Percentiles rank a stretch among this genome's conserved stretches.
phyloP scores from a whole-genome alignment of 2,113 vertebrate genomes.

The Lichenostomus cassidix region DNA sequence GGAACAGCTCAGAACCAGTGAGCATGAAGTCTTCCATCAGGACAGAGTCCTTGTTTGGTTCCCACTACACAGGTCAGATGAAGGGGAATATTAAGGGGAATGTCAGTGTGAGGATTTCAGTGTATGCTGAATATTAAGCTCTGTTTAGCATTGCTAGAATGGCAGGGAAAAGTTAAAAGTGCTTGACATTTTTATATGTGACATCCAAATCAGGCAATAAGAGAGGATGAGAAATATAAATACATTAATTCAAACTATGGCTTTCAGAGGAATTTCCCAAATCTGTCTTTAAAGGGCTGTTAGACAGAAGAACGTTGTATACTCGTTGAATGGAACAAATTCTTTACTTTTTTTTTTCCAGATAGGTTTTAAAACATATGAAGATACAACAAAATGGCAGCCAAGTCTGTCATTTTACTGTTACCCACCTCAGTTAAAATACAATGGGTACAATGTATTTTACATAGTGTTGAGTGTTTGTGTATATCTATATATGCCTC shows the following conservation, averaged over 20 bases:
- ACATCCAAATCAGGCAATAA: neutral
- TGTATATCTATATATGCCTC: conserved; percentile 75
- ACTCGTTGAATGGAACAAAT: conserved; percentile 67
- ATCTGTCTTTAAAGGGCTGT: neutral
- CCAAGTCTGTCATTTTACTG: conserved; percentile 71
- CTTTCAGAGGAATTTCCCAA: neutral
- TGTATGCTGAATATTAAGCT: neutral
- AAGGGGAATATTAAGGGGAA: neutral
- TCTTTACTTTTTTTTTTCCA: conserved; percentile 72
- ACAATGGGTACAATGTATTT: conserved; percentile 76
- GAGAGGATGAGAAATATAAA: neutral
- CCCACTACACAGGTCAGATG: neutral
- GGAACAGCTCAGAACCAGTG: neutral
- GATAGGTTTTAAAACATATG: conserved; percentile 76
- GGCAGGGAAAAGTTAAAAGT: neutral
- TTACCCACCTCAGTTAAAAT: conserved; percentile 77
- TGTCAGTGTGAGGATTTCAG: neutral
- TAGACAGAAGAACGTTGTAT: neutral
- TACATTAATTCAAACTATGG: neutral
- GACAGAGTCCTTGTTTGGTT: neutral
- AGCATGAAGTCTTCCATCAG: neutral
- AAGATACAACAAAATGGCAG: conserved; percentile 78
- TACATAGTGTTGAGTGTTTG: conserved; percentile 69
- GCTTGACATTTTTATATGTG: neutral
- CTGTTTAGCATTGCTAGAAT: neutral